Base-by-base conservation (phyloP, 2,113 vertebrate genomes). In the Peromyscus leucopus region DNA sequence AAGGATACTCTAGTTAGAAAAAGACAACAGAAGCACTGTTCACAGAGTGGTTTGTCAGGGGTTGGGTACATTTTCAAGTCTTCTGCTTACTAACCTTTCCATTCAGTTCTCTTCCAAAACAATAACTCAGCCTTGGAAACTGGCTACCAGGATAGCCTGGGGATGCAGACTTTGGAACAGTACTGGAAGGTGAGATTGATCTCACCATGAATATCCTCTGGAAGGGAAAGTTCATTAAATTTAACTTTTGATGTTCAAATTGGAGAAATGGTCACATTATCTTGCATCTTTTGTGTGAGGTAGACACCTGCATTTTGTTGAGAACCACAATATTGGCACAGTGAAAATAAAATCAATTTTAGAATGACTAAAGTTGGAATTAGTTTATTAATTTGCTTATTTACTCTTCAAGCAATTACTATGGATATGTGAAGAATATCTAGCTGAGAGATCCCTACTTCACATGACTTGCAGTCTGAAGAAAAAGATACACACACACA, bases 151-250 rank as follows among this genome's bases (percentile, higher is more conserved):
- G 63, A 51, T 6, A 96, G 74, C 39, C 21, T 24, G 7, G 39
- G 46, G 86, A 75, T 79, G 6, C 48, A 36, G 42, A 19, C 16
- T 89, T 94, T 90, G 51, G 51, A 90, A 90, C n/a, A 59, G 80
- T 42, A 59, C 57, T 31, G 26, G 33, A 48, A 94, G 7, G 78
- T 96, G 67, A 96, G 31, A 69, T 16, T 92, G 55, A 65, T 55
- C 39, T 91, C 76, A 96, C 91, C 78, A 94, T 75, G 94, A 96
- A 88, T 76, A 83, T 19, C 24, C 28, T 89, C 55, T 0, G 2
- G 36, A 96, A 31, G 39, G 36, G 36, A 95, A 96, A 89, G 72
- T 92, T 97, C 79, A 96, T 92, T 97, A 94, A 90, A 63, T 65
- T 74, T 88, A 83, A 88, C 71, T 96, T 76, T 75, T 86, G 57